These are phyloP conservation scores for Drosophila athabasca DNA, from an alignment of 1,140 invertebrate genomes.

Conservation along the genomic window DNA sequence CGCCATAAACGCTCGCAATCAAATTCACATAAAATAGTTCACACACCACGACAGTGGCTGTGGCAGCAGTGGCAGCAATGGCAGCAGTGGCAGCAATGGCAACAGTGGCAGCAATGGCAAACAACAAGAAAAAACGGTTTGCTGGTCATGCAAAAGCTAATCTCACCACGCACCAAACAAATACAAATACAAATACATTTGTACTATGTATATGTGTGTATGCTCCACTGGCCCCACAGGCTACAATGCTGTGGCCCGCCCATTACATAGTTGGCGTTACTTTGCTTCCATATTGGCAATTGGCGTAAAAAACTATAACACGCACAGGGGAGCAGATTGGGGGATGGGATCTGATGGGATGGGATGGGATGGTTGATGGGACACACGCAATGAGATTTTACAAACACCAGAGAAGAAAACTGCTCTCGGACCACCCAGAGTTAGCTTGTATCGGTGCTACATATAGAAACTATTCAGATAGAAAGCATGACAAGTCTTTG, in stretches of 20 bases:
- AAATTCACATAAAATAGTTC: slow-evolving; percentile 81
- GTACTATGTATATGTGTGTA: neutral
- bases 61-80: slow-evolving; percentile 9
- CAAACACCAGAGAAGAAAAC: too few species aligned
- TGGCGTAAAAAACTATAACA: slow-evolving; percentile 44
- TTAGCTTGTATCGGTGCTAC: too few species aligned
- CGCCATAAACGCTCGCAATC: slow-evolving; percentile 78
- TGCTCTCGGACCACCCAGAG: too few species aligned
- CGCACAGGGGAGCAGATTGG: slow-evolving; percentile 26
- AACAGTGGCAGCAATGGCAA: neutral
- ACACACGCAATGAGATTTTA: slow-evolving; percentile 37
- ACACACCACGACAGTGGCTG: slow-evolving; percentile 51
- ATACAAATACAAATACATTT: too few species aligned
- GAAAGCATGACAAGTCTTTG: too few species aligned
- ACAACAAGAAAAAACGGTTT: slow-evolving; percentile 64
- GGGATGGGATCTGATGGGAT: neutral
- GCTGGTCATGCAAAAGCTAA: slow-evolving; percentile 60
- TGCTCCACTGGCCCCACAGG: neutral
- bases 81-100: slow-evolving; percentile 19
- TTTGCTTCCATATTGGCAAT: slow-evolving; percentile 38
- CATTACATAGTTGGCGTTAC: slow-evolving; percentile 22
- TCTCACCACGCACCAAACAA: neutral
- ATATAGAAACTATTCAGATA: too few species aligned
- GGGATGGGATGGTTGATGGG: slow-evolving; percentile 20
- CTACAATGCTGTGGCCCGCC: neutral